These are phyloP conservation scores for Porites australiensis DNA, from an alignment of 64 coral and sea anemone genomes.

Conservation along the genomic window DNA sequence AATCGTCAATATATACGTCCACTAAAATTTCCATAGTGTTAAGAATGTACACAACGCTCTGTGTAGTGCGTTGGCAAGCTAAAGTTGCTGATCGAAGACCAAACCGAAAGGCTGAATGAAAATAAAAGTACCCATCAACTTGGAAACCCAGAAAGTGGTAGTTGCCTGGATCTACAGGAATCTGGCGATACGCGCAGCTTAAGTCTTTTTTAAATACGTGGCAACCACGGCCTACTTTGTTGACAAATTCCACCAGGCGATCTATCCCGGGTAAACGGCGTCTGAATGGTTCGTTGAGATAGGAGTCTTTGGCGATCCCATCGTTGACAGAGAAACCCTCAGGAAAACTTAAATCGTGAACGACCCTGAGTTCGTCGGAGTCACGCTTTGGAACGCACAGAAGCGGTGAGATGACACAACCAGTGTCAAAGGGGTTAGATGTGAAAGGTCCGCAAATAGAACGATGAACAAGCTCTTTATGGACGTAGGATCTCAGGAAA, in stretches of 20 bases:
- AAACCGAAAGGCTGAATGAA: not conserved
- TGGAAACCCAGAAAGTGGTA: not conserved
- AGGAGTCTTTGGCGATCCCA: constrained; percentile 1
- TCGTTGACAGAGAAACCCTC: constrained; percentile 2
- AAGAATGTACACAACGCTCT: too few relatives aligned
- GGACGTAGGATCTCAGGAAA: constrained; percentile 1
- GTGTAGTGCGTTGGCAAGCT: too few relatives aligned
- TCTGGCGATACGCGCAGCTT: too few relatives aligned
- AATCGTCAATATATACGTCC: not conserved
- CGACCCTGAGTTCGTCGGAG: too few relatives aligned
- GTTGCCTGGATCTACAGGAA: not conserved
- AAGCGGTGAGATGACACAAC: too few relatives aligned
- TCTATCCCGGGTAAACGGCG: not conserved
- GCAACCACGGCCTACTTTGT: not conserved
- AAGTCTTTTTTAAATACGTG: not conserved
- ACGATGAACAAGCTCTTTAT: not conserved
- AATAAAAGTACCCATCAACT: constrained; percentile 4
- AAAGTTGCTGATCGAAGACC: not conserved
- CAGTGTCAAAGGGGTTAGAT: too few relatives aligned
- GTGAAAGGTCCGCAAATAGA: not conserved
- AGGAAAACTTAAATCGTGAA: not conserved
- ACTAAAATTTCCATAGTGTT: too few relatives aligned
- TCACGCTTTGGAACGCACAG: too few relatives aligned
- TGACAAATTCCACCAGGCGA: not conserved
- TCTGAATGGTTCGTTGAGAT: not conserved